These are phyloP conservation scores for Danio kyathit DNA, from an alignment of 2,797 vertebrate species.

Conservation along the genomic window DNA sequence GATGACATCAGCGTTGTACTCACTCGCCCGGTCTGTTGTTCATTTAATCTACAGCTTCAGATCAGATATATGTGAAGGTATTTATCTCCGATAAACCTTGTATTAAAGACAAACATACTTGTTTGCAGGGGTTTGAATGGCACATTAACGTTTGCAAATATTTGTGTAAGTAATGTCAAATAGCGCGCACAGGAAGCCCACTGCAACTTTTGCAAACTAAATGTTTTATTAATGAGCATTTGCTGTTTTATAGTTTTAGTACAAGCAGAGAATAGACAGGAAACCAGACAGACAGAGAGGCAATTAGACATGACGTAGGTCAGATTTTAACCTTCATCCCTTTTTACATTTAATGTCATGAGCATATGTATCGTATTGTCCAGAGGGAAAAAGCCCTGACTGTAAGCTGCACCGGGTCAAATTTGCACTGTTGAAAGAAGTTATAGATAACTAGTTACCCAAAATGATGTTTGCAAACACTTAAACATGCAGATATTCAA, in stretches of 20 bases:
- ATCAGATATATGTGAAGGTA: not conserved
- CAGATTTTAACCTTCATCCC: not conserved
- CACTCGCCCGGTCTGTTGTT: not conserved
- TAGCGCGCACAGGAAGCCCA: not conserved
- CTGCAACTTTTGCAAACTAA: not conserved
- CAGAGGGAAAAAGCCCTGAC: no score
- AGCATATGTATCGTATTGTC: not conserved
- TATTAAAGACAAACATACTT: not conserved
- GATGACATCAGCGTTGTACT: constrained; percentile 3
- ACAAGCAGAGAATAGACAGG: not conserved
- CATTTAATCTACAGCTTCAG: constrained; percentile 4
- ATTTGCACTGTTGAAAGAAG: no score
- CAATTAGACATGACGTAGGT: not conserved
- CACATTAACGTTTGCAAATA: constrained; percentile 29
- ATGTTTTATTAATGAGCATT: not conserved
- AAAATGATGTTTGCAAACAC: no score
- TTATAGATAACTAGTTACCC: no score
- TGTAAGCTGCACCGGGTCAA: no score
- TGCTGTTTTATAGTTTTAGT: not conserved
- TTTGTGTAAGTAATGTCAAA: constrained; percentile 1
- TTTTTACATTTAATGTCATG: not conserved
- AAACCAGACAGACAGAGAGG: not conserved
- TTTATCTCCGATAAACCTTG: not conserved
- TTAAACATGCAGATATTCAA: no score
- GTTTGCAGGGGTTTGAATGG: not conserved